phyloP scores from a whole-genome alignment of 2,888 invertebrate genomes.

The Trisateles emortualis region DNA sequence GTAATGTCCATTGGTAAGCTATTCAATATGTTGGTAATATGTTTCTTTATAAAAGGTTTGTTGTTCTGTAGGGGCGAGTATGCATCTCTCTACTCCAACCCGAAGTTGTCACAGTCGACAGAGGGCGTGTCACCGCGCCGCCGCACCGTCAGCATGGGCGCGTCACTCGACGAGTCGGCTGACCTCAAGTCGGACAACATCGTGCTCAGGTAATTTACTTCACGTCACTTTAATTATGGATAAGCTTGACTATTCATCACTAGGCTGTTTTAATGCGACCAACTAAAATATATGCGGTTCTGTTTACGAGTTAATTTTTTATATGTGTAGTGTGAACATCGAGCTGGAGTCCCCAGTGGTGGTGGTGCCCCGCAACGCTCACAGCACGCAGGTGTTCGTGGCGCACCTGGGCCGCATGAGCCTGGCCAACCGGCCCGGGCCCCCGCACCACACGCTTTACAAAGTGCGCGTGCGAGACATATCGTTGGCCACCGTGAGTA shows the following conservation, averaged over 20 bases:
- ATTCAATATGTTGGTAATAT: too few relatives aligned
- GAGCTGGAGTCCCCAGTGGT: slow-evolving; percentile 96
- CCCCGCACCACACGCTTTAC: slow-evolving; percentile 79
- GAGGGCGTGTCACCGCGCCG: slow-evolving; percentile 79
- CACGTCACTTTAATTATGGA: too few relatives aligned
- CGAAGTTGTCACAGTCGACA: slow-evolving; percentile 79
- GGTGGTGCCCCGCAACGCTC: slow-evolving; percentile 92
- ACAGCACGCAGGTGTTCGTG: slow-evolving; percentile 94
- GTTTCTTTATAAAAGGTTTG: too few relatives aligned
- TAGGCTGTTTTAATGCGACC: too few relatives aligned
- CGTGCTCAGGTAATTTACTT: slow-evolving; percentile 64
- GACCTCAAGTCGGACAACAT: slow-evolving; percentile 68
- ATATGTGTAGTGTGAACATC: slow-evolving; percentile 88
- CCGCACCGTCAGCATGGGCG: slow-evolving; percentile 72
- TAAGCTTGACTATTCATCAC: too few relatives aligned
- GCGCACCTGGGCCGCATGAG: slow-evolving; percentile 97
- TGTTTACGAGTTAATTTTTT: too few relatives aligned
- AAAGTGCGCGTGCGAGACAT: slow-evolving; percentile 93
- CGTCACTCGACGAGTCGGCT: slow-evolving; percentile 80
- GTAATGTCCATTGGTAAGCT: too few relatives aligned
- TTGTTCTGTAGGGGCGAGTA: slow-evolving; percentile 77
- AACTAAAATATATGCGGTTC: too few relatives aligned
- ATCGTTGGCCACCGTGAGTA: slow-evolving; percentile 91
- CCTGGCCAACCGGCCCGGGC: slow-evolving; percentile 78
- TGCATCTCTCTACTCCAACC: slow-evolving; percentile 80